Base-by-base conservation (phyloP, 1,140 invertebrate genomes). In the Parapsyche elsis region DNA sequence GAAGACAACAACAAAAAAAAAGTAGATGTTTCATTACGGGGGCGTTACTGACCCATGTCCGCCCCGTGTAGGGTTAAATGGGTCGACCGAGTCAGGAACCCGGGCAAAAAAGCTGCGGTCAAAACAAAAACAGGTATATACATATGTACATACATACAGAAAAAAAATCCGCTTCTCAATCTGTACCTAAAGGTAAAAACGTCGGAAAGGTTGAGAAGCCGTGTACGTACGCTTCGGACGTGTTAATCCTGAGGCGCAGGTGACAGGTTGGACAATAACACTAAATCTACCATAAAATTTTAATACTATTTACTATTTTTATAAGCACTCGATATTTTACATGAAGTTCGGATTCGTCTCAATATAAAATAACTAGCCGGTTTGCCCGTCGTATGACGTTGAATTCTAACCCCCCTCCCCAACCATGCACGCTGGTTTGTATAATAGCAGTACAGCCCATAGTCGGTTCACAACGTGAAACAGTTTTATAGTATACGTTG, bases 21-120 rank as follows among this genome's bases (percentile, higher is more conserved):
- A 77, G 53, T 24, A 26, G 24, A 57, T 77, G 75, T 77, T 77
- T 77, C 75, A 77, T 77, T 77, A 77, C 57, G 38, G 53, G 75
- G 75, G 75, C 75, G 75, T 77, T 45, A 10, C 57, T 77, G 75
- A 77, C 75, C 75, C 75, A 26, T 77, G 75, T 77, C 57, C 75
- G 75, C 14, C 46, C 16, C 24, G 75, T 24, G 30, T 24, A 77
- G 75, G 75, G 75, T 77, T 77, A 77, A 77, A 77, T 77, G 75
- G 75, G 75, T 77, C 57, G 74, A 49, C 12, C 53, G 44, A 75
- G 45, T 19, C 30, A 59, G 30, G 38, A 30, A 76, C 21, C 57
- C 21, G 74, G 24, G 24, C 71, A 49, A 76, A 77, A 77, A 77
- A 77, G 16, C 23, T 64, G 75, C 57, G 75, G 75, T 64, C 57